phyloP scores from a whole-genome alignment of 2,888 invertebrate genomes.

The Creontiades dilutus region DNA sequence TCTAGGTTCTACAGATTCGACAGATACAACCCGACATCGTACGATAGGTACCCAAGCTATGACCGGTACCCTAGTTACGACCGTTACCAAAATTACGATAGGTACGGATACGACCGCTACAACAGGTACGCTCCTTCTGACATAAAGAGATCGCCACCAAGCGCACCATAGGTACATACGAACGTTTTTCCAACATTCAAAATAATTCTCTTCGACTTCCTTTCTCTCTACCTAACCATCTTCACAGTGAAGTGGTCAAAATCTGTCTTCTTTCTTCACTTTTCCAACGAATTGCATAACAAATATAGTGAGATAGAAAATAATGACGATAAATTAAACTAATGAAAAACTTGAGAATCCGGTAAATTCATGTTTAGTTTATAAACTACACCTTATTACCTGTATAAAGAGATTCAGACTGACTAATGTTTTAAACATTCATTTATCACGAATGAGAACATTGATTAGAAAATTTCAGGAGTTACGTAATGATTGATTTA shows the following conservation, averaged over 20 bases:
- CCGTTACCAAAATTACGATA: slow-evolving; percentile 64
- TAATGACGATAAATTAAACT: too few relatives aligned
- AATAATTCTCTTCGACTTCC: slow-evolving; percentile 12
- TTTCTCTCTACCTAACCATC: background rate
- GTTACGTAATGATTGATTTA: too few relatives aligned
- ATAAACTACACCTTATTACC: too few relatives aligned
- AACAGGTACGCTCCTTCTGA: slow-evolving; percentile 70
- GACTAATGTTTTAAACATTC: too few relatives aligned
- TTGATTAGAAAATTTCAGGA: too few relatives aligned
- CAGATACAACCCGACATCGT: slow-evolving; percentile 49
- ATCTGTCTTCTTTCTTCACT: slow-evolving; percentile 47
- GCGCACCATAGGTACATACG: slow-evolving; percentile 55
- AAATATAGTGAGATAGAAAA: too few relatives aligned
- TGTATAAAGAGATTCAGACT: too few relatives aligned
- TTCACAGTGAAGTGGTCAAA: slow-evolving; percentile 25
- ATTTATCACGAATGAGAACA: too few relatives aligned
- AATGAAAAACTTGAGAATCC: too few relatives aligned
- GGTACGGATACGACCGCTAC: slow-evolving; percentile 70
- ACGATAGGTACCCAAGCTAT: slow-evolving; percentile 45
- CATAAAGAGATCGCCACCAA: slow-evolving; percentile 67
- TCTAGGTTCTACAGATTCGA: slow-evolving; percentile 68
- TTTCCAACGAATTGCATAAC: background rate
- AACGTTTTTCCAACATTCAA: slow-evolving; percentile 30
- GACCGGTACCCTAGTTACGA: slow-evolving; percentile 64
- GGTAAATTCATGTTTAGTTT: too few relatives aligned